Percentiles rank a stretch among this genome's conserved stretches.
Evolutionary conservation across 2,797 vertebrate genomes (phyloP).

Genomic region (Pitangus sulphuratus): DNA sequence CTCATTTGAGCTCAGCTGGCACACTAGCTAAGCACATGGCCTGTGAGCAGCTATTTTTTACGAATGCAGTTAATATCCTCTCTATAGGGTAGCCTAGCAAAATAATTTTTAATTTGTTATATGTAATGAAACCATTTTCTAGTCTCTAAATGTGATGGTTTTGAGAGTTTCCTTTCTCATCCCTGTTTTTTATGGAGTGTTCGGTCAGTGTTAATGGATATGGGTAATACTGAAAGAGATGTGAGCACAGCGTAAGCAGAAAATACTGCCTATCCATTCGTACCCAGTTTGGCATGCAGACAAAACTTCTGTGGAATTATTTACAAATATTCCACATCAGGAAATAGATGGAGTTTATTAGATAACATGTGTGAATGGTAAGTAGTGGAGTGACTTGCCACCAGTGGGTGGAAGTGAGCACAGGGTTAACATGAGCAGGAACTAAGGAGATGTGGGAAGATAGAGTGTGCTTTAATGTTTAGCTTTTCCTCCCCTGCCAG

Average conservation of each 20-base stretch:
- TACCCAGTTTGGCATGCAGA: background rate
- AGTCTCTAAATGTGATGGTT: background rate
- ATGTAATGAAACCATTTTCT: background rate
- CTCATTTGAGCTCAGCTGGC: background rate
- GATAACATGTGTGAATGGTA: background rate
- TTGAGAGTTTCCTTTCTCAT: background rate
- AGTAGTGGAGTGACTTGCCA: background rate
- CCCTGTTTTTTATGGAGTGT: background rate
- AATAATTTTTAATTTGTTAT: background rate
- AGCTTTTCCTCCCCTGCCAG: slow-evolving; percentile 51
- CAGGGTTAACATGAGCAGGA: slow-evolving; percentile 50
- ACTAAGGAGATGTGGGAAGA: slow-evolving; percentile 34
- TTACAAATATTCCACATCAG: background rate
- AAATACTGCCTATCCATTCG: accelerated
- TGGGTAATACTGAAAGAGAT: background rate
- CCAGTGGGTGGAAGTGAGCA: background rate
- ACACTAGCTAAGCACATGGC: background rate
- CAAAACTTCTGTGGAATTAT: background rate
- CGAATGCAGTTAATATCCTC: background rate
- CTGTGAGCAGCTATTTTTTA: background rate
- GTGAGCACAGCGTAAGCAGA: background rate
- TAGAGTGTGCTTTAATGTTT: slow-evolving; percentile 51
- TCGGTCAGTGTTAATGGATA: background rate
- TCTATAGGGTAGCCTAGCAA: background rate
- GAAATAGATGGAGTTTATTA: background rate